Evolutionary conservation across 2,113 vertebrate genomes (phyloP).

Genomic region (Falcunculus frontatus): DNA sequence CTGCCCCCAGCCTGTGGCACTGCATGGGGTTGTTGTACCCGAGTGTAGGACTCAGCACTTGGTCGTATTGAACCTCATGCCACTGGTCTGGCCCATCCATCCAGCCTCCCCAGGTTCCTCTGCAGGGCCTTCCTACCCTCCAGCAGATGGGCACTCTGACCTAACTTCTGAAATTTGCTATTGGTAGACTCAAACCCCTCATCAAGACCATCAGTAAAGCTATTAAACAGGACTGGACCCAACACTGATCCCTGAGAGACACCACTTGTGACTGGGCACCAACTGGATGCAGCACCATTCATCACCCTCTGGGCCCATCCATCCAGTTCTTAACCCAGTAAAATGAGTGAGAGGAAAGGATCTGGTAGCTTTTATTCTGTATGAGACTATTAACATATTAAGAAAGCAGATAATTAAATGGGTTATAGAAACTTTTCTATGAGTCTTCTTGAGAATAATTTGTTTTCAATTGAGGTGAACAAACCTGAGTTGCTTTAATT

Average conservation of each 20-base stretch:
- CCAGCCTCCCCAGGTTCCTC: neutral
- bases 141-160: too few relatives aligned
- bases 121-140: neutral
- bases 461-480: neutral
- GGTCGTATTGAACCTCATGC: neutral
- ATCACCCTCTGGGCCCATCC: rapidly evolving
- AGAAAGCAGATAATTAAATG: neutral
- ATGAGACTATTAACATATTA: neutral
- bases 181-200: neutral
- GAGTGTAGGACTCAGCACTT: neutral
- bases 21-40: neutral
- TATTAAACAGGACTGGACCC: neutral
- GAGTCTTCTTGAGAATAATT: neutral
- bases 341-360: neutral
- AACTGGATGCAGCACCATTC: neutral
- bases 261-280: neutral
- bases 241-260: neutral
- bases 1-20: neutral
- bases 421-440: neutral
- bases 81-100: rapidly evolving
- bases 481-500: neutral
- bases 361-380: neutral
- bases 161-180: neutral
- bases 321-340: neutral
- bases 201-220: neutral